Conservation (phyloP, 30 jellyfish, hydroid and myxozoan species). For the Pelagia noctiluca region DNA sequence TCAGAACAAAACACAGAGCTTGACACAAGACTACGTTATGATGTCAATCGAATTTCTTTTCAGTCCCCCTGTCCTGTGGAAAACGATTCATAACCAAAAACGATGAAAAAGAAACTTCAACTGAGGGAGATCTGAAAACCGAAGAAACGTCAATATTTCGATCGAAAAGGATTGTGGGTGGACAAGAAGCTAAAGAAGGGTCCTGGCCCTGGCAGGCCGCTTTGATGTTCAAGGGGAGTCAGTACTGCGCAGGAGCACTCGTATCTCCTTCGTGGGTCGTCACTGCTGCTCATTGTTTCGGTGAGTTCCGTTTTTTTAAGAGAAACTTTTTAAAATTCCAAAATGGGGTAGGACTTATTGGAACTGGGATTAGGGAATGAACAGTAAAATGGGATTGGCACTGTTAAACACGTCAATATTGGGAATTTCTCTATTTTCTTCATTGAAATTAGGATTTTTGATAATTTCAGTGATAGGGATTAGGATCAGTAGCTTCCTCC, state of each 20-base stretch:
- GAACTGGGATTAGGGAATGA: too few relatives aligned
- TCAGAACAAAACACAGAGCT: too few relatives aligned
- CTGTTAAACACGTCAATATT: too few relatives aligned
- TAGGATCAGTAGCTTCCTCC: too few relatives aligned
- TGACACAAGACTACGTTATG: too few relatives aligned
- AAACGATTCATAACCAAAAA: constrained; percentile 24
- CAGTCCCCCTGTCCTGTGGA: constrained; percentile 59
- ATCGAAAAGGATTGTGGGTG: constrained; percentile 82
- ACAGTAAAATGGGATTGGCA: too few relatives aligned
- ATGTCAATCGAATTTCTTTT: not conserved
- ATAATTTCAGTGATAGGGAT: too few relatives aligned
- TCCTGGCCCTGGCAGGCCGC: constrained; percentile 97
- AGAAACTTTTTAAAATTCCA: too few relatives aligned
- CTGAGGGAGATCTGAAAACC: not conserved
- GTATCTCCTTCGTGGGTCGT: constrained; percentile 81
- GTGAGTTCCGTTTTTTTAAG: too few relatives aligned
- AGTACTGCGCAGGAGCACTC: constrained; percentile 84
- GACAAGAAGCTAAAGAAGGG: constrained; percentile 64
- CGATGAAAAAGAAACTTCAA: not conserved
- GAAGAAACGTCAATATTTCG: not conserved
- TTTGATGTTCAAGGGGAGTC: constrained; percentile 67
- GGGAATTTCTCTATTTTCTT: too few relatives aligned
- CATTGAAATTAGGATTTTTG: too few relatives aligned
- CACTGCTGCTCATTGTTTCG: constrained; percentile 93
- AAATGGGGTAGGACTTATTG: too few relatives aligned